Evolutionary conservation across 2,888 invertebrate genomes (phyloP), one percentile per base, ranked within the genome.

Genomic region (Scaptomyza parva): DNA sequence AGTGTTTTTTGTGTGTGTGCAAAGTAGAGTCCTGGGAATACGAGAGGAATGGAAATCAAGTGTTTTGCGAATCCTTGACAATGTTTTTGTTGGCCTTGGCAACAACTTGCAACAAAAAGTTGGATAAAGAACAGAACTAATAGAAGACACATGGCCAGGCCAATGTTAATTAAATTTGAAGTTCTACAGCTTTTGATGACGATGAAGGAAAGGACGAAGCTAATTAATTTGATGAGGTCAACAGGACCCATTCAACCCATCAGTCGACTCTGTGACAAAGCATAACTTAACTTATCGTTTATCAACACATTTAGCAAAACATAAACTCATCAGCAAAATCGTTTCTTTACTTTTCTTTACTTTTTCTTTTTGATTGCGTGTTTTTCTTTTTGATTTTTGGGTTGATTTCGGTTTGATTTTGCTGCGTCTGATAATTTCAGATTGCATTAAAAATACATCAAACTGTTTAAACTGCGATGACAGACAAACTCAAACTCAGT

Each of bases 151-250:
- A 62, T 69, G 69, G 70, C 55, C 50, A 60, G 69, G 70, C 55
- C 50, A 60, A 53, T 60, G 76, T 77, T 80, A 83, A 81, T 81
- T 83, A 80, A 80, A 80, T 65, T 66, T 72, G 53, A 77, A 60
- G 67, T 52, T 70, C 24, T 52, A 39, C 65, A 67, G 62, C 64
- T 57, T 57, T 67, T 47, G 47, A 55, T 60, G 62, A n/a, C n/a
- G n/a, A n/a, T 26, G 60, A 43, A 65, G 62, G 76, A 78, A 70
- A 78, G 65, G 66, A 53, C 41, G n/a, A 69, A 48, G 35, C 63
- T 80, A 86, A 84, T 84, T 86, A 84, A 80, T 86, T 84, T 71
- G 58, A 61, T 61, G 48, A 63, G 78, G 78, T 80, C 73, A 83
- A 82, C 69, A 80, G 60, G n/a, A n/a, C n/a, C n/a, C n/a, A n/a